Evolutionary conservation across 2,797 vertebrate genomes (phyloP), one percentile per base, ranked within the genome.

Genomic region (Danionella dracula): DNA sequence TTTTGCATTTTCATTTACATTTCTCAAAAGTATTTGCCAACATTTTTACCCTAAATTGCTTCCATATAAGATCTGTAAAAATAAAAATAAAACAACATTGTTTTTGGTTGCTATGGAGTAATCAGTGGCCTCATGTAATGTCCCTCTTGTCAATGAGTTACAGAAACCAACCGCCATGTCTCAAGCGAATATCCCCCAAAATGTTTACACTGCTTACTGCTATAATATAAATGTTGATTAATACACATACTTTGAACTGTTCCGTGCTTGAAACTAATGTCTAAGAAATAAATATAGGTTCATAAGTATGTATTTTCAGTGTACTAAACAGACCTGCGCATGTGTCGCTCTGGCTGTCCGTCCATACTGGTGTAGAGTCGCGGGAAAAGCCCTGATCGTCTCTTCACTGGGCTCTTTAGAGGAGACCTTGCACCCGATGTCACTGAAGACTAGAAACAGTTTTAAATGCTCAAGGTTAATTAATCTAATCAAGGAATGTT

Each of bases 371-470:
- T 88, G 82, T 95, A 91, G 77, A 96, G 88, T 10, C 94, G 92
- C 2, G 93, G 93, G 53, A 96, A 97, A 31, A 97, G 84, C 23
- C 92, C 94, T 0, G 94, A 97, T 0, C 94, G 88, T 19, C 93
- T 84, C 82, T 96, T 97, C 82, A 93, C 92, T 0, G 95, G 95
- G 66, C 94, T 97, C 59, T 91, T 86, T 0, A 93, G 88, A 50
- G 90, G 92, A 70, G 81, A 91, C 86, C 94, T 92, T 54, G 60
- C 37, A 1, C 41, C 49, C 4, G 53, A 63, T 12, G 54, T 60
- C 45, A 44, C 53, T 19, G 58, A 53, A 31, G 69, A 68, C 64
- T 76, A 17, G 19, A 9, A 19, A 74, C 7, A 37, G 5, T 40
- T 19, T 42, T 35, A 20, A 5, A 37, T 5, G 19, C 21, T 50